Percentiles rank a stretch among this genome's conserved stretches.
phyloP scores from a whole-genome alignment of 2,113 vertebrate genomes.

The Anthoscopus minutus region DNA sequence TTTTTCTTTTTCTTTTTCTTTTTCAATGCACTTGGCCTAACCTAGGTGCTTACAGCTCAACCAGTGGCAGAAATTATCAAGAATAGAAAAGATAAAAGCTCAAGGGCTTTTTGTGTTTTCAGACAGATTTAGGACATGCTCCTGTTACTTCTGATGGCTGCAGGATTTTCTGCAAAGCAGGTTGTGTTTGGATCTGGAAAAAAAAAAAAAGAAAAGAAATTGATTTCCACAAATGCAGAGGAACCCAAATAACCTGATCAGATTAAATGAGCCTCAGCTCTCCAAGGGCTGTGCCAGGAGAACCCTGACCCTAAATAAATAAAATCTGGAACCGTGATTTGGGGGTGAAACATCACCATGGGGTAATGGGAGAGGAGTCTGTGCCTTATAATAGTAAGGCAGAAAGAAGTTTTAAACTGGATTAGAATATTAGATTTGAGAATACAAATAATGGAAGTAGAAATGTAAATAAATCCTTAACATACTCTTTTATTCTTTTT shows the following conservation, averaged over 20 bases:
- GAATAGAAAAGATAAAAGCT: background rate
- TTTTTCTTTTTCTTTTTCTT: background rate
- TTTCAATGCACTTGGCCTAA: background rate
- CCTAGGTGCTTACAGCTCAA: background rate
- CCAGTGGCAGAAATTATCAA: background rate
- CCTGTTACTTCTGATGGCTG: background rate
- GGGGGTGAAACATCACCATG: fast-evolving
- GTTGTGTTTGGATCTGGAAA: background rate
- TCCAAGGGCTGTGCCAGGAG: background rate
- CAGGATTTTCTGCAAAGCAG: background rate
- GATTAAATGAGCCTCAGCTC: background rate
- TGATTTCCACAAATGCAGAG: background rate
- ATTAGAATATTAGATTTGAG: background rate
- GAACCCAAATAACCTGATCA: background rate
- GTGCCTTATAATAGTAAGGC: fast-evolving
- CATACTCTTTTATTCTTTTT: background rate
- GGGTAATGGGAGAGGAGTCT: background rate
- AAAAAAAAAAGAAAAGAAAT: background rate
- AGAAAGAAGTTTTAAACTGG: background rate
- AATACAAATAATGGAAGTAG: background rate
- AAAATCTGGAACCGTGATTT: background rate
- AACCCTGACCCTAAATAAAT: background rate
- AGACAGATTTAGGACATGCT: background rate
- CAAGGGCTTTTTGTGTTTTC: background rate
- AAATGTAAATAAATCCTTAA: background rate